These are phyloP conservation scores for Oenanthe melanoleuca DNA, from an alignment of 2,113 vertebrate genomes.

Conservation along the genomic window DNA sequence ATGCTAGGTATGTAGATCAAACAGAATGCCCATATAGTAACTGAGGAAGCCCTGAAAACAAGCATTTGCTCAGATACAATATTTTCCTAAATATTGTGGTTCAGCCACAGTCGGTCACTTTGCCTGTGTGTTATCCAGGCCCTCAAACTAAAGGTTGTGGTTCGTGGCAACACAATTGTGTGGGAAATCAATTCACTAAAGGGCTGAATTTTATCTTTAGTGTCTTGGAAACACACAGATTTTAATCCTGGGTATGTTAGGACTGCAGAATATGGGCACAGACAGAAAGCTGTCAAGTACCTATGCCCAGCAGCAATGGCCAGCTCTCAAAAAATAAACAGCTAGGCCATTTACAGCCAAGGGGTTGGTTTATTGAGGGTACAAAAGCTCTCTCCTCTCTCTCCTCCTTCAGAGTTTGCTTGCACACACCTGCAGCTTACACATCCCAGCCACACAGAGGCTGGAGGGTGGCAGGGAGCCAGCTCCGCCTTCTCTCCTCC, in stretches of 20 bases:
- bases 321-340: background rate
- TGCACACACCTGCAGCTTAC: background rate
- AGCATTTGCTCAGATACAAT: background rate
- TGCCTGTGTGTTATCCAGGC: background rate
- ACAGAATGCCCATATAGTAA: background rate
- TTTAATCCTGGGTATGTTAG: background rate
- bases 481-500: background rate
- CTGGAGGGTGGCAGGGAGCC: background rate
- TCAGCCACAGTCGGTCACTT: background rate
- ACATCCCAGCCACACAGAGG: background rate
- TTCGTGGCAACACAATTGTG: background rate
- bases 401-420: background rate
- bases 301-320: background rate
- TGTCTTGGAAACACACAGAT: background rate
- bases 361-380: background rate
- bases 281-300: background rate
- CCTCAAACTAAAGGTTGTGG: background rate
- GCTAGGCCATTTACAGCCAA: rapidly evolving
- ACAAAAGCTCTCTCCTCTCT: background rate
- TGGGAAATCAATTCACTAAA: background rate
- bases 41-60: background rate
- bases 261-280: background rate
- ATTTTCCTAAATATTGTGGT: background rate
- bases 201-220: background rate
- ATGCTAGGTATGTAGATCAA: background rate